These are phyloP conservation scores for Lagopus muta DNA, from an alignment of 2,113 vertebrate genomes.

Conservation along the genomic window DNA sequence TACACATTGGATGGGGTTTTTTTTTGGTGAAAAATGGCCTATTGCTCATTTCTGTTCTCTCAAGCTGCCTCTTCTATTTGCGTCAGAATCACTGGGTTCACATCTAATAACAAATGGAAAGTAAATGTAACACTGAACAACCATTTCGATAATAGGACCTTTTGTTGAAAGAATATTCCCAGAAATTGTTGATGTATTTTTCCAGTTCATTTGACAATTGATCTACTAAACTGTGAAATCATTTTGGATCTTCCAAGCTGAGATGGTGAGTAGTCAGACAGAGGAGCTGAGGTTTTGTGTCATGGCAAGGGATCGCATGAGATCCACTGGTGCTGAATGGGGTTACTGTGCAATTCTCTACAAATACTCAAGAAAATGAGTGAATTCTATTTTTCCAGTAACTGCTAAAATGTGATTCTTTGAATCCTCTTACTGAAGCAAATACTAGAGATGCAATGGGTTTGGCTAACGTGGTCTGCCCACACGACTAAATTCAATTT, in stretches of 20 bases:
- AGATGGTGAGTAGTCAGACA: background rate
- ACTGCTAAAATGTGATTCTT: background rate
- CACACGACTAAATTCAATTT: background rate
- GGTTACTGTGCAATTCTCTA: background rate
- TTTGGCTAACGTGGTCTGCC: background rate
- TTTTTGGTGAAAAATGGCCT: background rate
- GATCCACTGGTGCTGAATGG: background rate
- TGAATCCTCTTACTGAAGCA: background rate
- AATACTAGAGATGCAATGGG: background rate
- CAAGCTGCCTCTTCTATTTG: background rate
- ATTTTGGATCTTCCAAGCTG: background rate
- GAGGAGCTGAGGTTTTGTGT: background rate
- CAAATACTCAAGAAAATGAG: background rate
- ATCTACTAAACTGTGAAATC: background rate
- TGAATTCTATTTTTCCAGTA: background rate
- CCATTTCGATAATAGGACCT: background rate
- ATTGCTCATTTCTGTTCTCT: slow-evolving; percentile 10
- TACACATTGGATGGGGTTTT: background rate
- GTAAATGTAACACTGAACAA: background rate
- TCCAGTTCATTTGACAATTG: background rate
- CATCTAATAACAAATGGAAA: background rate
- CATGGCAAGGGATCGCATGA: background rate
- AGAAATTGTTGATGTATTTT: background rate
- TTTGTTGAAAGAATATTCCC: background rate
- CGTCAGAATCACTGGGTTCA: background rate